Evolutionary conservation across 2,888 invertebrate genomes (phyloP), one percentile per base, ranked within the genome.

Genomic region (Thymelicus acteon): DNA sequence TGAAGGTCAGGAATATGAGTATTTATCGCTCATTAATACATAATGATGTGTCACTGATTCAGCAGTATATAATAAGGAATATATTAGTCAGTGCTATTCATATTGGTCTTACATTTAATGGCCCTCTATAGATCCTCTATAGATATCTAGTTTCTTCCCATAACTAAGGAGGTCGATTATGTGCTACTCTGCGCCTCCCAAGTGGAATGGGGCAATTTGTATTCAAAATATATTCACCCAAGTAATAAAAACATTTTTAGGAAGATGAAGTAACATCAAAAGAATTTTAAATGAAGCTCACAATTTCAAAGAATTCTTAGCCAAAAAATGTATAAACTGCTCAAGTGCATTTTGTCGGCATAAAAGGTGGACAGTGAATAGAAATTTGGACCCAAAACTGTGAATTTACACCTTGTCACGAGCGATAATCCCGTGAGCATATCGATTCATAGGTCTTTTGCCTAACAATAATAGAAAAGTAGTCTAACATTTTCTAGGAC

Each of bases 251-350:
- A 60, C 40, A 67, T 24, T 60, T 37, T 67, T 6, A 40, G 39
- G 7, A 60, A 7, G 49, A 40, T 52, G 40, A 60, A 37, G 52
- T 62, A 62, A 68, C 61, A 57, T 68, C 61, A 61, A 69, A 63
- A 37, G 54, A 69, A 63, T 69, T 61, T 44, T 31, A 44, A 61
- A 61, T 67, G 67, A 61, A 67, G 52, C 52, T 67, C 24, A 60
- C 49, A 40, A 61, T 54, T 67, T 54, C 52, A 39, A 13, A 68
- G 40, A 6, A 13, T 37, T 61, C 54, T 47, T 40, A 13, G 8
- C 44, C 60, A 68, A 60, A 52, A 47, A 60, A 49, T 5, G 7
- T 6, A 6, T 40, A 52, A 67, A 40, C 12, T 19, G 13, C 24
- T 54, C 54, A 54, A 57, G 47, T 54, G 40, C 61, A 68, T 37